Base-by-base conservation (phyloP, 2,797 vertebrate genomes). In the Takifugu ocellatus region DNA sequence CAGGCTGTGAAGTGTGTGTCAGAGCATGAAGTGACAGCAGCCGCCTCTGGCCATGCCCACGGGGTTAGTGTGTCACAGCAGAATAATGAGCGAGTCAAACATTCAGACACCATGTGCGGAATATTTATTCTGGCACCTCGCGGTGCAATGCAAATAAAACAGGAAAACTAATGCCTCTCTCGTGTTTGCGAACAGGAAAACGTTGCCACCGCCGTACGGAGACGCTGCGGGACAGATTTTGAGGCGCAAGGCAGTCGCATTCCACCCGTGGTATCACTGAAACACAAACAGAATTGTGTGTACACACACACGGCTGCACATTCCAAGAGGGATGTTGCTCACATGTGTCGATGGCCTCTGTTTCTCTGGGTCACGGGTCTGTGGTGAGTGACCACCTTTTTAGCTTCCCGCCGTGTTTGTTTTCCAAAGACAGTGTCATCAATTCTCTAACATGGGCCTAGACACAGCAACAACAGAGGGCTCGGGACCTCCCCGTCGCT, bases 381-480 rank as follows among this genome's bases (percentile, higher is more conserved):
- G 72, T 76, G 86, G 65, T 90, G 89, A 91, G 82, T 87, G 90
- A 91, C 81, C 77, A 81, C 72, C 88, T 89, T 89, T 89, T 88
- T 78, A 87, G 85, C 83, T 85, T 70, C 69, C 85, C 77, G 66
- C 80, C 74, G 51, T 83, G 82, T 87, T 88, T 90, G 84, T 89
- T 91, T 87, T 91, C 83, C 68, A 68, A 83, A 84, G 86, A 81
- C 82, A 75, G 86, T 82, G 86, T 87, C 86, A 88, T 90, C 87
- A 84, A 84, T 90, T 91, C 88, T 87, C 75, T 85, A 85, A 88
- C 86, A 90, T 86, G 84, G 64, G 78, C 75, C 78, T 63, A 84
- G 87, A 90, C 84, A 84, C 81, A 89, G 84, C 87, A 87, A 82
- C 88, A 88, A 88, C 85, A 87, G 25, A 59, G 77, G 59, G 63